Evolutionary conservation across 2,888 invertebrate genomes (phyloP), one percentile per base, ranked within the genome.

Genomic region (Chymomyza amoena): DNA sequence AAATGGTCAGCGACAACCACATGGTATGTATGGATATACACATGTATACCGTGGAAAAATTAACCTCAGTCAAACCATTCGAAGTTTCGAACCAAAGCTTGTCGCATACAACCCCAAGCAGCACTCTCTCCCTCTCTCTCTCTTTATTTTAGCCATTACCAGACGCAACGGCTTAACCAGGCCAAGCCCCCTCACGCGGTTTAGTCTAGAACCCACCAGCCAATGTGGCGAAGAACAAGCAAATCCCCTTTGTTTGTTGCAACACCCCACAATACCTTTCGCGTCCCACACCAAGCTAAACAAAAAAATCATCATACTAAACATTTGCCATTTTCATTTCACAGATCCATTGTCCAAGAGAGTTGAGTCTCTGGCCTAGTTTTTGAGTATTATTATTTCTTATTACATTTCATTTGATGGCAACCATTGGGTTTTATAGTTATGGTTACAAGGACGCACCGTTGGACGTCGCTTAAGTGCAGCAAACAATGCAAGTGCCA

Each of bases 381-480:
- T 45, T 45, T 45, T 64, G 15, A 54, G 61, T 73, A 78, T 77
- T 81, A 78, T 76, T 87, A 86, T 80, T 81, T 77, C 57, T 75
- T 85, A 83, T 85, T 77, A 76, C 61, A 64, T 77, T 67, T 76
- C 65, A 54, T 64, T 45, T 64, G 50, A 32, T 57, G 65, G 61
- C 36, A 28, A 59, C 10, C 39, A 39, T 65, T 54, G 18, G n/a
- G 13, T 64, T 63, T 66, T 64, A 54, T 67, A 52, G 51, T 67
- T 76, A 75, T 73, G 36, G 72, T 72, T 73, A 76, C 87, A 84
- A 86, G 88, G 84, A 88, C 87, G 74, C 64, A 32, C 7, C 45
- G 59, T 61, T 69, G 65, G 51, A 66, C 62, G 64, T 69, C 20
- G 68, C 69, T 72, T 52, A 7, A 65, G 6, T 73, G 69, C 68